phyloP scores from a whole-genome alignment of 2,113 vertebrate genomes.

The Herpailurus yagouaroundi region DNA sequence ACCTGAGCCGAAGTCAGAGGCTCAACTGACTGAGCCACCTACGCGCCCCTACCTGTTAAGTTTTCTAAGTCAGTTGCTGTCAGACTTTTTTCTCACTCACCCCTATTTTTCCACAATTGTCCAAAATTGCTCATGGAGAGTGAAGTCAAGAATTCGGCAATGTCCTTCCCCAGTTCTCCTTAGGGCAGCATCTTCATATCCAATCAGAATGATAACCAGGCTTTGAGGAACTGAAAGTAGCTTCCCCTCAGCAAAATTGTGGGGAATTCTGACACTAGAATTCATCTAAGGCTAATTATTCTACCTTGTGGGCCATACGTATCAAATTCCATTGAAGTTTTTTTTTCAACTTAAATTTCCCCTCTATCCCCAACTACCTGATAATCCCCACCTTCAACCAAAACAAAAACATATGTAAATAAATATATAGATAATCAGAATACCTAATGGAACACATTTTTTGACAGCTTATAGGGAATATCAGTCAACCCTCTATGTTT shows the following conservation, averaged over 20 bases:
- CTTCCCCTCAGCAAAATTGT: not conserved
- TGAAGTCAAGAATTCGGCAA: not conserved
- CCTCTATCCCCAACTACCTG: not conserved
- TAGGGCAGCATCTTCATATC: not conserved
- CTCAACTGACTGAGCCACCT: no score
- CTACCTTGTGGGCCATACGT: not conserved
- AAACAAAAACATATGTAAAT: not conserved
- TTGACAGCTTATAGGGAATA: not conserved
- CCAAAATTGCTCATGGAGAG: not conserved
- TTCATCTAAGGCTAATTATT: not conserved
- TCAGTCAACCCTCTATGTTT: not conserved
- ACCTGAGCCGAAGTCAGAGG: no score
- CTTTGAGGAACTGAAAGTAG: not conserved
- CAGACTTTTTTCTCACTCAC: not conserved
- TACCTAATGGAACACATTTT: not conserved
- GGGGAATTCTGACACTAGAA: not conserved
- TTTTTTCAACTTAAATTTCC: not conserved
- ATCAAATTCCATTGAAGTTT: conserved; percentile 20
- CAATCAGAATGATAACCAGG: not conserved
- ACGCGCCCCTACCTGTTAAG: not conserved
- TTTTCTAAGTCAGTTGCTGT: not conserved
- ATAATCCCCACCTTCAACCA: not conserved
- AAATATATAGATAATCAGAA: not conserved
- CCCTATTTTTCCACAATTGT: not conserved
- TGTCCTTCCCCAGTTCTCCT: not conserved